These are phyloP conservation scores for Rhynchotus rufescens DNA, from an alignment of 2,797 vertebrate species.

Conservation along the genomic window DNA sequence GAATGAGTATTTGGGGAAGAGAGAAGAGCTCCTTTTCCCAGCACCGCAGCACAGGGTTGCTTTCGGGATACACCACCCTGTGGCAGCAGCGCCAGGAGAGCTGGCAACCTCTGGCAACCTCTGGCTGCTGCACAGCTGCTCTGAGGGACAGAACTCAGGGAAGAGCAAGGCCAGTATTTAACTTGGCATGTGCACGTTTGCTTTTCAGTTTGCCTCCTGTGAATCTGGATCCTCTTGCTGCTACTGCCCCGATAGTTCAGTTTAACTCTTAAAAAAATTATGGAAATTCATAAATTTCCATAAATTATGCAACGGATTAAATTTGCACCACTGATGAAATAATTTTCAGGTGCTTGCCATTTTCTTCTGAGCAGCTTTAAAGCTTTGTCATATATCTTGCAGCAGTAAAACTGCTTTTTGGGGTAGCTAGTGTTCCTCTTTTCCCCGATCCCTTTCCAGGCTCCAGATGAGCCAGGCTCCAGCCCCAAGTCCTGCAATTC, in stretches of 20 bases:
- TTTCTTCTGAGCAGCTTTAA: background rate
- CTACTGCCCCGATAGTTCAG: background rate
- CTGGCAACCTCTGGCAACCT: background rate
- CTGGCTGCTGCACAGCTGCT: background rate
- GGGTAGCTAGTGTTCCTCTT: accelerated
- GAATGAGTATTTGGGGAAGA: background rate
- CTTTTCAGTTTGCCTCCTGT: background rate
- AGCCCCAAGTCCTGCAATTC: accelerated
- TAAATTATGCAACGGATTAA: background rate
- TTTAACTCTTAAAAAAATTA: background rate
- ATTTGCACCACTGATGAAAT: background rate
- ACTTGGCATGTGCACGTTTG: accelerated
- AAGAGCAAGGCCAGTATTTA: background rate
- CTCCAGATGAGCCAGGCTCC: background rate
- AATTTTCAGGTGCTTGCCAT: background rate
- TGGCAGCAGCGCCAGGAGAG: accelerated
- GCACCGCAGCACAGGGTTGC: background rate
- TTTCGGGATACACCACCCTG: background rate
- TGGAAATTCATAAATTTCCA: background rate
- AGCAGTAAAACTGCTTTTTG: background rate
- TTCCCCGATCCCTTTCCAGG: accelerated
- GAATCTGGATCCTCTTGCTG: background rate
- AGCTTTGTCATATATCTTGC: background rate
- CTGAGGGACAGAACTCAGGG: background rate
- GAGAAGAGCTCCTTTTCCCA: background rate